phyloP scores from a whole-genome alignment of 2,888 invertebrate genomes.

The Drosophila subquinaria region DNA sequence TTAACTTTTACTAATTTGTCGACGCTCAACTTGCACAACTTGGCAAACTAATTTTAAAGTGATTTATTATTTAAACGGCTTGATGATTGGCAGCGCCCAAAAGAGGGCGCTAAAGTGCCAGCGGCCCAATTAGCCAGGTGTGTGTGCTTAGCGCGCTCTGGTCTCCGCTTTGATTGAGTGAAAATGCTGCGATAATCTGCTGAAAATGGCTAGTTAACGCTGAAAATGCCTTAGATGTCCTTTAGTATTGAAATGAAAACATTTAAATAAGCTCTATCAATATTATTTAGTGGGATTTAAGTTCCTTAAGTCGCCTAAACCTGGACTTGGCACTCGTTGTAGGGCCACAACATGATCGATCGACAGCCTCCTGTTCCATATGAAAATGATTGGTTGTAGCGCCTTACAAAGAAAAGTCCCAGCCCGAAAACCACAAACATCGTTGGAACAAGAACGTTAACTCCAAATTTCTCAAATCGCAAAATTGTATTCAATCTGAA shows the following conservation, averaged over 20 bases:
- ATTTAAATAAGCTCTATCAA: not conserved
- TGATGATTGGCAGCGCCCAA: constrained; percentile 71
- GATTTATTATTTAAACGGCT: constrained; percentile 81
- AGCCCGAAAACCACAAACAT: constrained; percentile 13
- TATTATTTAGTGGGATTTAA: not conserved
- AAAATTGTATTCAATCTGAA: constrained; percentile 9
- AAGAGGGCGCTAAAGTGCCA: constrained; percentile 54
- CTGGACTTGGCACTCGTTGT: constrained; percentile 41
- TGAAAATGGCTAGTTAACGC: constrained; percentile 8
- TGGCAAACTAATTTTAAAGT: constrained; percentile 82
- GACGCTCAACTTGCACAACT: constrained; percentile 57
- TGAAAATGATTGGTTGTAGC: constrained; percentile 39
- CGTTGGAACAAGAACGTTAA: not conserved
- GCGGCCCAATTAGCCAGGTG: constrained; percentile 70
- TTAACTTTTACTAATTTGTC: constrained; percentile 76
- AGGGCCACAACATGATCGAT: constrained; percentile 33
- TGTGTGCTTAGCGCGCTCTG: constrained; percentile 30
- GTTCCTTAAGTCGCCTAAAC: constrained; percentile 9
- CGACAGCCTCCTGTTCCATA: constrained; percentile 59
- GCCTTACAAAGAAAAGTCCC: constrained; percentile 35
- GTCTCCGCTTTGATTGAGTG: constrained; percentile 32
- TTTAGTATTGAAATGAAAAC: not conserved
- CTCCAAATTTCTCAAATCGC: not conserved
- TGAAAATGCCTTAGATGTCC: not conserved
- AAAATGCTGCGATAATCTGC: constrained; percentile 39